Percentiles rank a stretch among this genome's conserved stretches.
Conservation (phyloP, 2,113 vertebrate genomes). For the Cheirogaleus medius region DNA sequence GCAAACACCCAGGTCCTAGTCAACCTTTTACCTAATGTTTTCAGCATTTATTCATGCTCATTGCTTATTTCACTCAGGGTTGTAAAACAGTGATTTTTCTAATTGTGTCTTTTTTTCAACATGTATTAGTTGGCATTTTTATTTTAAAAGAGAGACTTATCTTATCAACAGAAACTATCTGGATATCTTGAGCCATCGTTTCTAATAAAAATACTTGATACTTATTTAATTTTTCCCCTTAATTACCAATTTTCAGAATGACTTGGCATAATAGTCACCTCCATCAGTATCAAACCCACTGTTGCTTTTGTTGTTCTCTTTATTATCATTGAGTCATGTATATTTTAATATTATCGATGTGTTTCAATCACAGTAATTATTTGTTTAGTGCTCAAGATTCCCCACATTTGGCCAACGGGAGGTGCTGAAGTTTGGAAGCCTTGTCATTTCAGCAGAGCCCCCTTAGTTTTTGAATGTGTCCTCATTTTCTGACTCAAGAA, state of each 20-base stretch:
- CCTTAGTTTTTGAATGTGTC: not conserved
- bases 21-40: not conserved
- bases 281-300: not conserved
- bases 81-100: not conserved
- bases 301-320: not conserved
- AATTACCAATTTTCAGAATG: not conserved
- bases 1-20: not conserved
- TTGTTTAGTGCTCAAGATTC: not conserved
- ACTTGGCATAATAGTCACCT: not conserved
- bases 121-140: not conserved
- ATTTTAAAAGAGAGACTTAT: not conserved
- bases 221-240: not conserved
- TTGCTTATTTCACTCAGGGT: not conserved
- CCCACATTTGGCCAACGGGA: not conserved
- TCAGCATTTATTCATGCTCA: not conserved
- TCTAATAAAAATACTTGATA: not conserved
- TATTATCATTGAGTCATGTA: not conserved
- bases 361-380: too few species aligned
- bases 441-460: not conserved
- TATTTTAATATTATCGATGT: not conserved
- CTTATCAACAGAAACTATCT: not conserved
- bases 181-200: not conserved
- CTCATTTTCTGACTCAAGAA: not conserved
- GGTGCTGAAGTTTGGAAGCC: too few species aligned
- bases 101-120: not conserved